Conservation (phyloP, 92 coral and sea anemone genomes). For the Zoanthus solanderi region DNA sequence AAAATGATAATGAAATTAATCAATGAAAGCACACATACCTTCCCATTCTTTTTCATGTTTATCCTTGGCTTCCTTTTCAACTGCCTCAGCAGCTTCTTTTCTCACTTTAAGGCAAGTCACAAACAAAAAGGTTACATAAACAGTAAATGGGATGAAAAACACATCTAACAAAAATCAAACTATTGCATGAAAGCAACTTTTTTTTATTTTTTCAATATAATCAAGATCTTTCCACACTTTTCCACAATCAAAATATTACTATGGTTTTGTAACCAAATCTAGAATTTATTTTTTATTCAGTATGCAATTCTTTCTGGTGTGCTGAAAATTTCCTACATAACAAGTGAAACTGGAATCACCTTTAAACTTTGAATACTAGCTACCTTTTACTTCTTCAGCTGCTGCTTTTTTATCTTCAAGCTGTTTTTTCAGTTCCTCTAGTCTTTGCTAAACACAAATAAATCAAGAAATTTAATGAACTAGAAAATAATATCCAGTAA, state of each 20-base stretch:
- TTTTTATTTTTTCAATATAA: no score
- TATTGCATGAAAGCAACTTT: no score
- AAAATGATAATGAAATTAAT: neutral
- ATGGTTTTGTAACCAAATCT: no score
- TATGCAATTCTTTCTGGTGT: no score
- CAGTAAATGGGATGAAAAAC: no score
- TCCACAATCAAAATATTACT: no score
- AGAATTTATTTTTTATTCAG: no score
- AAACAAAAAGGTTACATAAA: neutral
- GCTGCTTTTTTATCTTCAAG: slow-evolving; percentile 83
- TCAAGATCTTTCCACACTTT: no score
- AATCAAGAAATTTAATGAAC: neutral
- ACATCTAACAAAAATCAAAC: no score
- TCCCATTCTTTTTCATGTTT: slow-evolving; percentile 97
- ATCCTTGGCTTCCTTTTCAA: slow-evolving; percentile 93
- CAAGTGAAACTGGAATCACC: neutral
- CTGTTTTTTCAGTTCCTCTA: slow-evolving; percentile 83
- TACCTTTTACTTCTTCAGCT: slow-evolving; percentile 88
- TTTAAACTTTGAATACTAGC: neutral
- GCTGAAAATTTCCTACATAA: neutral
- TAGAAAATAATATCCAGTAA: neutral
- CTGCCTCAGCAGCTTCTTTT: slow-evolving; percentile 86
- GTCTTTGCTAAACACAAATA: slow-evolving; percentile 67
- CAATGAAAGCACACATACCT: slow-evolving; percentile 60
- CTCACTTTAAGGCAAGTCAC: slow-evolving; percentile 51